These are phyloP conservation scores for Leptosomus discolor DNA, from an alignment of 2,113 vertebrate species.

Conservation along the genomic window DNA sequence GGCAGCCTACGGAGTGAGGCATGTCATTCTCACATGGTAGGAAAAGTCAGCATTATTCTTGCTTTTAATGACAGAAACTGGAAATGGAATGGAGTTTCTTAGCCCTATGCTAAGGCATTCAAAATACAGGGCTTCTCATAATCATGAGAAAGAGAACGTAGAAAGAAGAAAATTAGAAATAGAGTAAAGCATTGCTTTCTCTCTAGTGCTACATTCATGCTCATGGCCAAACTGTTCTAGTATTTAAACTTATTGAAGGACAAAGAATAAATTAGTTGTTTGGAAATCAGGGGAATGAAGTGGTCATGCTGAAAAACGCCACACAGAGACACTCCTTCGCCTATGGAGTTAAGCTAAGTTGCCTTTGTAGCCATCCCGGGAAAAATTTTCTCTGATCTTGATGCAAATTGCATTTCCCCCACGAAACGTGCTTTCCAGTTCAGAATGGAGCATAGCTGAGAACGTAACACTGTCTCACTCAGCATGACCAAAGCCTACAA, in stretches of 20 bases:
- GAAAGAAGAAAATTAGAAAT: not conserved
- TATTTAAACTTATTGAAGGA: not conserved
- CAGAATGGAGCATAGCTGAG: not conserved
- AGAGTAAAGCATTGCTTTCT: not conserved
- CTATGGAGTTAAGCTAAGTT: not conserved
- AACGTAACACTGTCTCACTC: not conserved
- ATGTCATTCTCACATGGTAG: not conserved
- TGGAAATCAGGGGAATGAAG: not conserved
- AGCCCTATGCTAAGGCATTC: not conserved
- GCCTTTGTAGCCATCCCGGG: not conserved
- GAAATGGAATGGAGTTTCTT: not conserved
- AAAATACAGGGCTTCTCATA: not conserved
- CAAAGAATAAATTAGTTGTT: not conserved
- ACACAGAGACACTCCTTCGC: not conserved
- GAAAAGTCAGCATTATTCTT: not conserved
- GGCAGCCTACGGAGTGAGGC: not conserved
- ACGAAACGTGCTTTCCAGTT: not conserved
- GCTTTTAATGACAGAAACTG: not conserved
- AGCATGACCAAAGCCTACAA: not conserved
- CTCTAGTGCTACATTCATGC: not conserved
- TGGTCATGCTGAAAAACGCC: not conserved
- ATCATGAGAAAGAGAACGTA: not conserved
- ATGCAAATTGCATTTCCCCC: not conserved
- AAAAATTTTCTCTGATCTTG: not conserved
- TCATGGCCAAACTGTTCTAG: not conserved